Base-by-base conservation (phyloP, 2,113 vertebrate genomes). In the Apteryx mantelli region DNA sequence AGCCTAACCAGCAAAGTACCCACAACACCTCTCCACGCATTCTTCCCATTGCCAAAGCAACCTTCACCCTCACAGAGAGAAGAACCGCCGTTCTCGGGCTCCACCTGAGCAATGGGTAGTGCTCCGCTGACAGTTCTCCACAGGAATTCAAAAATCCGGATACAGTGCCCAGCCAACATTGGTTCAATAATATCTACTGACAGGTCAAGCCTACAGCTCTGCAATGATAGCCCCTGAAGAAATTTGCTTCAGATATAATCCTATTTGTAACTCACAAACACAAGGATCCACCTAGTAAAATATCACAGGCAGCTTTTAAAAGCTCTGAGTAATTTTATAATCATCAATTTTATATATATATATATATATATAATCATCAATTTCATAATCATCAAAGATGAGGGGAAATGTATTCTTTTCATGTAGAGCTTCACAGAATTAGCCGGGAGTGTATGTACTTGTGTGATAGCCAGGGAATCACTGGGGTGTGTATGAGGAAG, bases 161-260 rank as follows among this genome's bases (percentile, higher is more conserved):
- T 42, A 42, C 38, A 16, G 17, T 13, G 15, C 25, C 25, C 18
- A 9, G 19, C 66, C 44, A 48, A 14, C 28, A 40, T 9, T 10
- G 6, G n/a, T 8, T 2, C 16, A 60, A 48, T 65, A 42, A 55
- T 0, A 28, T 36, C 48, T 21, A 68, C 42, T 24, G 80, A 52
- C 36, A 25, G 73, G 32, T 53, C 69, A 7, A 82, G 13, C 28
- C 74, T 2, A 1, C 16, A 42, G 50, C 70, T 56, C 60, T 1
- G 1, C n/a, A 46, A 44, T 25, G 34, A 1, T 10, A 21, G 4
- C 28, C 53, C 56, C 55, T 0, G 2, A 19, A 85, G 61, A 61
- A 73, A 53, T 0, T 0, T 0, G 1, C 16, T 24, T 65, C 53
- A 9, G 12, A 0, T 3, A 1, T 0, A 25, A 60, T 50, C 46